These are phyloP conservation scores for Drepanosiphum platanoidis DNA, from an alignment of 2,888 invertebrate species.

Conservation along the genomic window DNA sequence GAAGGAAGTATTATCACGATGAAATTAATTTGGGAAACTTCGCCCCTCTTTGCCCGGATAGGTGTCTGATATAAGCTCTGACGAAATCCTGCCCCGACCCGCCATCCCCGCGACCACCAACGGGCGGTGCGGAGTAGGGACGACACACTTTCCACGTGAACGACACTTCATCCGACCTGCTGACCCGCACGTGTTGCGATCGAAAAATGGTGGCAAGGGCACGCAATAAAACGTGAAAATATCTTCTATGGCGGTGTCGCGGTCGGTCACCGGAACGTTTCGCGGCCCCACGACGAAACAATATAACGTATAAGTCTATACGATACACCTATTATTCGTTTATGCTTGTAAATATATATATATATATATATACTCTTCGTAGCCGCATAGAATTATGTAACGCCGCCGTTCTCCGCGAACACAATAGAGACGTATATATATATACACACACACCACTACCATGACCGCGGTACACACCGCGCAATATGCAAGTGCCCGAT, in stretches of 20 bases:
- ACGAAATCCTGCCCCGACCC: no score
- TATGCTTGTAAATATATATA: no score
- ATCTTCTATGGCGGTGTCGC: neutral
- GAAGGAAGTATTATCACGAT: no score
- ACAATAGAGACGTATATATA: neutral
- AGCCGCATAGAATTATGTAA: neutral
- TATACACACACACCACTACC: neutral
- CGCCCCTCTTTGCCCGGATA: no score
- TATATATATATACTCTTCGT: no score
- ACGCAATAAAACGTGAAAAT: neutral
- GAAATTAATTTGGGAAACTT: no score
- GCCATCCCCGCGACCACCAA: no score
- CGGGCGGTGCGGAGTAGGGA: no score
- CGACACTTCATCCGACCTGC: neutral
- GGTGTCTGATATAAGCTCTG: no score
- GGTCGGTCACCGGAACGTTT: neutral
- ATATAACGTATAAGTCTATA: neutral
- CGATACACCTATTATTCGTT: neutral
- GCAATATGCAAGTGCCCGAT: no score
- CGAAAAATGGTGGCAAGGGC: slow-evolving; percentile 18
- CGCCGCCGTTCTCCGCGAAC: neutral
- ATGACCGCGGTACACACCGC: neutral
- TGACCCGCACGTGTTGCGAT: neutral
- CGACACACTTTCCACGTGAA: neutral
- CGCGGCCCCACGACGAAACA: neutral